phyloP scores from a whole-genome alignment of 2,797 vertebrate genomes.

The Vultur gryphus region DNA sequence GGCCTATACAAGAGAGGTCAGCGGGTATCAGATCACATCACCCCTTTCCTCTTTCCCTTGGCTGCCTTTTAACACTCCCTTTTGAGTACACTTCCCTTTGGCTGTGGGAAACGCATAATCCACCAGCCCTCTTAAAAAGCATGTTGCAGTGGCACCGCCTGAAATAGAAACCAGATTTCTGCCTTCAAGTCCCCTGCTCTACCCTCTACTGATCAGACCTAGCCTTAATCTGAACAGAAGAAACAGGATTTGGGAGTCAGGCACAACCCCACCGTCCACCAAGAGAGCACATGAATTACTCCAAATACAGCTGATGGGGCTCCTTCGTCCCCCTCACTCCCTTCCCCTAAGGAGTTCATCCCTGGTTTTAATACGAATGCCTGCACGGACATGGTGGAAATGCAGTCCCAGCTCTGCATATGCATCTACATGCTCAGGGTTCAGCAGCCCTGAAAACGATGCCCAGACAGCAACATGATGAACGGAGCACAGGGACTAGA shows the following conservation, averaged over 20 bases:
- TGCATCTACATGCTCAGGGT: not conserved
- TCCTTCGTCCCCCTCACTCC: not conserved
- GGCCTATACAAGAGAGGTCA: conserved; percentile 20
- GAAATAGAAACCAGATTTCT: conserved; percentile 24
- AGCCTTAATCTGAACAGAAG: not conserved
- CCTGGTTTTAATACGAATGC: not conserved
- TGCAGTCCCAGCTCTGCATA: not conserved
- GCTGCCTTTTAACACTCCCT: conserved; percentile 30
- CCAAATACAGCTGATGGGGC: not conserved
- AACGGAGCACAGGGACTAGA: not conserved
- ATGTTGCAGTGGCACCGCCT: not conserved
- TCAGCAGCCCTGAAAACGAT: not conserved
- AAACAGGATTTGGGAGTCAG: not conserved
- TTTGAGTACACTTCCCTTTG: conserved; percentile 32
- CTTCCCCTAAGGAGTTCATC: not conserved
- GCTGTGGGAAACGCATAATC: conserved; percentile 23
- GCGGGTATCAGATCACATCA: conserved; percentile 11
- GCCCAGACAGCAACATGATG: not conserved
- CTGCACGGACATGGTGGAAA: not conserved
- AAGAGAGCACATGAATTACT: not conserved
- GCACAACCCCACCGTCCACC: not conserved
- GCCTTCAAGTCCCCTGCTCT: not conserved
- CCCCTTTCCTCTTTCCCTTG: conserved; percentile 49
- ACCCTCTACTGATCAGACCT: not conserved
- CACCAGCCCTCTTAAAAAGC: not conserved